Conservation (phyloP, 2,797 vertebrate species). For the Sorex maritimensis region DNA sequence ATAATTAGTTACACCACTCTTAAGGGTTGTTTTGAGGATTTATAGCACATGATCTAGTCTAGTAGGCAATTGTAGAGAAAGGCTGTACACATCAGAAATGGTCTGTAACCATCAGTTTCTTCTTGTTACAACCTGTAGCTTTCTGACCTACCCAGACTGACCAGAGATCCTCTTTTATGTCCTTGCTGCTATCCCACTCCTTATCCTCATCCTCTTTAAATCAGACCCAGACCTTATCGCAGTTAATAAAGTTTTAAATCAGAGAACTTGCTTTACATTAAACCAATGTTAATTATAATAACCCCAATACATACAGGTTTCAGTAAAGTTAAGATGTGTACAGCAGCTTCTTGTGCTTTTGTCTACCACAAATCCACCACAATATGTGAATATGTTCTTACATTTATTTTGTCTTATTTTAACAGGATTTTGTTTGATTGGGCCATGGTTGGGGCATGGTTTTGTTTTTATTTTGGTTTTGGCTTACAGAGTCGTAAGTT, state of each 20-base stretch:
- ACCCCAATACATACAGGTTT: neutral
- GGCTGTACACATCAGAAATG: slow-evolving; percentile 6
- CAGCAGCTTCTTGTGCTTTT: slow-evolving; percentile 53
- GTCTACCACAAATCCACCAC: slow-evolving; percentile 36
- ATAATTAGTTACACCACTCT: neutral
- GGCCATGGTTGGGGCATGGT: neutral
- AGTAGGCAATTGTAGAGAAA: slow-evolving; percentile 38
- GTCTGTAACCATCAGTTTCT: slow-evolving; percentile 22
- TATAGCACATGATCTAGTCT: slow-evolving; percentile 51
- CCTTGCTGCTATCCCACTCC: neutral
- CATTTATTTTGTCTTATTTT: slow-evolving; percentile 63
- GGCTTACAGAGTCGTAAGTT: slow-evolving; percentile 65
- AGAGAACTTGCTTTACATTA: slow-evolving; percentile 47
- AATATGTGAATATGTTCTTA: slow-evolving; percentile 22
- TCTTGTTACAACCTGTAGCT: neutral
- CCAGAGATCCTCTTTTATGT: neutral
- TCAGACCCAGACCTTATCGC: slow-evolving; percentile 3
- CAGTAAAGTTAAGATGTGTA: slow-evolving; percentile 29
- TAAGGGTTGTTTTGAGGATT: slow-evolving; percentile 11
- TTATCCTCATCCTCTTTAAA: neutral
- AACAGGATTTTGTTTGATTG: slow-evolving; percentile 54
- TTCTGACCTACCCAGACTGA: neutral
- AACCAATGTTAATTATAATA: neutral
- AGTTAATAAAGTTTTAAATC: neutral
- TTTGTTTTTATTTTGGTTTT: slow-evolving; percentile 69